These are phyloP conservation scores for Drosophila subpulchrella DNA, from an alignment of 1,140 invertebrate species.

Conservation along the genomic window DNA sequence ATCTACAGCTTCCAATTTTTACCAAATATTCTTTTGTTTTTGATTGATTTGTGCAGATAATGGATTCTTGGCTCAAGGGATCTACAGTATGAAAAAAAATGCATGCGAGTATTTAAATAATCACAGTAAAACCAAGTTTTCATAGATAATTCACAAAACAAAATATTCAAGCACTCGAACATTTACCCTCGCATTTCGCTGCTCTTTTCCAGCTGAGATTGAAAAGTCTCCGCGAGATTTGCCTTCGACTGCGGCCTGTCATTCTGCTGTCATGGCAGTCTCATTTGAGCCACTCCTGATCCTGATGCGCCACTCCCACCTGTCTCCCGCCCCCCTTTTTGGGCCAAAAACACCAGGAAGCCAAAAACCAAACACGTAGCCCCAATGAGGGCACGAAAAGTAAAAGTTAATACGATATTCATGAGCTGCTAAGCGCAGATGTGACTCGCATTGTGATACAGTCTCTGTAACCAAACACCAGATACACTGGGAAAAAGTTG, in stretches of 20 bases:
- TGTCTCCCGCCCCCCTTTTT: constrained; percentile 1
- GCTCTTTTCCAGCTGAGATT: constrained; percentile 1
- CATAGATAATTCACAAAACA: background rate
- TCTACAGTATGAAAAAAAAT: too few relatives aligned
- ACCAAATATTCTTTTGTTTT: too few relatives aligned
- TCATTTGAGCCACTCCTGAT: constrained; percentile 50
- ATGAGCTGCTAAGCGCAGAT: constrained; percentile 82
- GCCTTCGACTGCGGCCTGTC: constrained; percentile 23
- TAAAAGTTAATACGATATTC: constrained; percentile 84
- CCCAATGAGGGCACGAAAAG: constrained; percentile 51
- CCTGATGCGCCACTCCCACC: background rate
- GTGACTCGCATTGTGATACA: constrained; percentile 80
- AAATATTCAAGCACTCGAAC: background rate
- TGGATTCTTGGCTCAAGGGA: too few relatives aligned
- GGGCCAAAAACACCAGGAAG: constrained; percentile 18
- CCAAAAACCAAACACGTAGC: constrained; percentile 57
- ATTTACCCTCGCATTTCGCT: background rate
- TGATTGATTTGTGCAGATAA: too few relatives aligned
- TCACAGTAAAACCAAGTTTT: too few relatives aligned
- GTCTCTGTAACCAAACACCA: constrained; percentile 15
- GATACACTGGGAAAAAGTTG: background rate
- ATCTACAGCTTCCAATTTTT: too few relatives aligned
- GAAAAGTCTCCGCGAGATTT: constrained; percentile 10
- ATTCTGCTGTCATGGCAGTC: constrained; percentile 23
- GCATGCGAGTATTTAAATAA: too few relatives aligned